Percentiles rank a stretch among this genome's conserved stretches.
Conservation (phyloP, 2,113 vertebrate genomes). For the Lampris incognitus region DNA sequence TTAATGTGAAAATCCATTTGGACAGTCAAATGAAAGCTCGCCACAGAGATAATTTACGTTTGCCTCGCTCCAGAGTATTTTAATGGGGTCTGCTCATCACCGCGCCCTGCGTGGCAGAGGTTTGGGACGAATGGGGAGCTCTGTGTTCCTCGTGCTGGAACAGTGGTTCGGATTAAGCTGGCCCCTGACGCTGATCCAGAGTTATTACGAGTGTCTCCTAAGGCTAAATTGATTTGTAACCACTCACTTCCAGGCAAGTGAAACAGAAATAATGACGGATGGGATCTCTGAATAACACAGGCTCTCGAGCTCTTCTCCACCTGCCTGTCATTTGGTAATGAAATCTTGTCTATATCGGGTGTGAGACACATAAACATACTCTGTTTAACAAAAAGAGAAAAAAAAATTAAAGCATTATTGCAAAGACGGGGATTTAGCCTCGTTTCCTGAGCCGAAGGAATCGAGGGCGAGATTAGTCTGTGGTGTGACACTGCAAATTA, state of each 20-base stretch:
- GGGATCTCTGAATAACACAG: constrained; percentile 6
- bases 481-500: too few relatives aligned
- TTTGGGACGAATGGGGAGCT: constrained; percentile 25
- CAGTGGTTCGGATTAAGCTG: constrained; percentile 24
- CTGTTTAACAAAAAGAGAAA: too few relatives aligned
- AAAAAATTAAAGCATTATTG: too few relatives aligned
- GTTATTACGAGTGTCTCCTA: neutral
- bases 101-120: constrained; percentile 27
- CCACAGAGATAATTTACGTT: constrained; percentile 34
- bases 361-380: neutral
- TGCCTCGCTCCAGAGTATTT: neutral
- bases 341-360: neutral
- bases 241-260: constrained; percentile 13
- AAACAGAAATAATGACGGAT: constrained; percentile 22
- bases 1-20: constrained; percentile 30
- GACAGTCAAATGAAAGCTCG: constrained; percentile 66
- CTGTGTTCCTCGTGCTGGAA: constrained; percentile 21
- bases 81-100: constrained; percentile 35
- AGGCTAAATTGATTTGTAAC: constrained; percentile 29
- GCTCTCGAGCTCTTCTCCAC: constrained; percentile 22
- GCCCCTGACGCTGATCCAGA: constrained; percentile 26
- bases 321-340: neutral
- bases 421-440: neutral
- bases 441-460: too few relatives aligned
- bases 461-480: neutral